Base-by-base conservation (phyloP, 2,797 vertebrate species). In the Peromyscus eremicus region DNA sequence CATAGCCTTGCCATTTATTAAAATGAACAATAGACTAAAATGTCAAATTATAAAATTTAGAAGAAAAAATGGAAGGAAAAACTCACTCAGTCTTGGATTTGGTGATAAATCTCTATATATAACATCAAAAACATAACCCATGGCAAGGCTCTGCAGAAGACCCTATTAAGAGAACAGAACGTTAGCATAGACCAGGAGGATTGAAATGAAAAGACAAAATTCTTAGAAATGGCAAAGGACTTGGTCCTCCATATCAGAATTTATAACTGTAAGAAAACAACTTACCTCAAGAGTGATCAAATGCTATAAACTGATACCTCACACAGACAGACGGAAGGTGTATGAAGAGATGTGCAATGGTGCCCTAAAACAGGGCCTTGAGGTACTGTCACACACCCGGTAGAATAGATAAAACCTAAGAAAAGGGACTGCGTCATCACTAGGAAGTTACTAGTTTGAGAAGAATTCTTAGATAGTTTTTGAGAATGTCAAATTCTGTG, bases 61-160 rank as follows among this genome's bases (percentile, higher is more conserved):
- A 86, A 80, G 52, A 66, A 94, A 94, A 21, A 62, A n/a, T 37
- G 55, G n/a, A 34, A 12, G 60, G 34, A 71, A 96, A 83, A 84
- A 92, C 46, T 21, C 46, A 1, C 83, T 2, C 12, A 9, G 12
- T 37, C 37, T 93, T 93, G 25, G 34, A 34, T 90, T 64, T 94
- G 70, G 14, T 84, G 25, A 46, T 93, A 46, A 77, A 16, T 79
- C 77, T 87, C 3, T 91, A 55, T 16, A 49, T 52, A 73, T 1
- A 75, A 43, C 6, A 91, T 0, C 4, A n/a, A 94, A 92, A 89
- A 25, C 16, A 79, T 0, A 81, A 77, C 17, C 2, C 37, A 37
- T 71, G 83, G 40, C 27, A 83, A 49, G 71, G 11, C 16, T 64
- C 37, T 73, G 16, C 4, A 87, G 85, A 86, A 79, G 55, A 77